Evolutionary conservation across 2,888 invertebrate species (phyloP), one percentile per base, ranked within the genome.

Genomic region (Macrophya alboannulata): DNA sequence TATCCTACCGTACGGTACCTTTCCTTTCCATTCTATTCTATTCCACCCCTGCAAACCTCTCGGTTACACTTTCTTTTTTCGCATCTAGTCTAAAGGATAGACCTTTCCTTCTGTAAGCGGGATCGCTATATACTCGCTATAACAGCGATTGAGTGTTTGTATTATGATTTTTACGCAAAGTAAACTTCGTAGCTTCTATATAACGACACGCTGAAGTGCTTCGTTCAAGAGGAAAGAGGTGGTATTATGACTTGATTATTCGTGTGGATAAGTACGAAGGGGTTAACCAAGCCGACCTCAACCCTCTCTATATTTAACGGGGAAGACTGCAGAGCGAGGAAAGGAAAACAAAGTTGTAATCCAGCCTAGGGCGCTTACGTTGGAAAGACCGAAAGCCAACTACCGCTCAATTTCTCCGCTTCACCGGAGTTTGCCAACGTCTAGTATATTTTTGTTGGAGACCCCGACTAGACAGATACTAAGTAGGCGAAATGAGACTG

Each of bases 321-420:
- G 25, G 43, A 81, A 81, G 62, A 81, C 74, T 74, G 5, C 62
- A 45, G 81, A 81, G 62, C 40, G 59, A 81, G 62, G 81, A 81
- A 88, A 88, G 89, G 88, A 90, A 90, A 90, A 90, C 90, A 90
- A 89, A 89, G 87, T 89, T 87, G 88, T 89, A 90, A 90, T 90
- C 89, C 89, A 85, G 85, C 88, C 90, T 88, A 81, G 86, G 87
- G 89, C 89, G 89, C 89, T 89, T 88, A 88, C 88, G 86, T 88
- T 88, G 85, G 87, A 21, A 21, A 65, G n/a, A 87, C 88, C 43
- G 62, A 81, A 51, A 81, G 62, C 59, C 45, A 86, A 87, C 88
- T 89, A 87, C 87, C 82, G 88, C 87, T 89, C 90, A 90, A 91
- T 91, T 90, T 90, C 90, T 87, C 45, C 85, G 86, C 86, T 87